Conservation (phyloP, 2,888 invertebrate genomes). For the Ethmia dodecea region DNA sequence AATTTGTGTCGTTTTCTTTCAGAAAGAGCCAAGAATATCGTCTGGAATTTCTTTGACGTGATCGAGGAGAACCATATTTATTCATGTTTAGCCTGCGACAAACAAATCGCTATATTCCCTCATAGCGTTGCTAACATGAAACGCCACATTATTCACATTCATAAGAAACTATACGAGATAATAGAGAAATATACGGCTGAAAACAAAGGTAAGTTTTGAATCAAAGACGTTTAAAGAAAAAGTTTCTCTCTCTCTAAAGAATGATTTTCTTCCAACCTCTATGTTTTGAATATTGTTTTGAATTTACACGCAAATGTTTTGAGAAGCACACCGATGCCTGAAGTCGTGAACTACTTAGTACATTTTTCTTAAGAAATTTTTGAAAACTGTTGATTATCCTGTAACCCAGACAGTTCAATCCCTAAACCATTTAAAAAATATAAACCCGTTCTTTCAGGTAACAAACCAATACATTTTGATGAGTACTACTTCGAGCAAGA, state of each 20-base stretch:
- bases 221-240: too few relatives aligned
- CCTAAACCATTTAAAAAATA: background rate
- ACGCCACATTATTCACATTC: constrained; percentile 6
- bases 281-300: background rate
- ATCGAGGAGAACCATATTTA: constrained; percentile 5
- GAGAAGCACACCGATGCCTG: too few relatives aligned
- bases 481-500: constrained; percentile 5
- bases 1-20: too few relatives aligned
- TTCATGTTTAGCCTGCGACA: constrained; percentile 7
- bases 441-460: constrained; percentile 1
- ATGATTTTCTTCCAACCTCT: too few relatives aligned
- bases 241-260: too few relatives aligned
- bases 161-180: constrained; percentile 5
- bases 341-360: too few relatives aligned
- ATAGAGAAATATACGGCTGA: constrained; percentile 6
- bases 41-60: constrained; percentile 11
- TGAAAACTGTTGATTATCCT: background rate
- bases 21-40: constrained; percentile 6
- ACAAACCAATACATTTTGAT: constrained; percentile 2
- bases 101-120: constrained; percentile 3
- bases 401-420: background rate
- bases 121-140: constrained; percentile 6
- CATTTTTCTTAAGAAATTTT: too few relatives aligned
- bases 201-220: constrained; percentile 8
- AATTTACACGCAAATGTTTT: too few relatives aligned